Conservation (phyloP, 2,888 invertebrate genomes). For the Elysia crispata region DNA sequence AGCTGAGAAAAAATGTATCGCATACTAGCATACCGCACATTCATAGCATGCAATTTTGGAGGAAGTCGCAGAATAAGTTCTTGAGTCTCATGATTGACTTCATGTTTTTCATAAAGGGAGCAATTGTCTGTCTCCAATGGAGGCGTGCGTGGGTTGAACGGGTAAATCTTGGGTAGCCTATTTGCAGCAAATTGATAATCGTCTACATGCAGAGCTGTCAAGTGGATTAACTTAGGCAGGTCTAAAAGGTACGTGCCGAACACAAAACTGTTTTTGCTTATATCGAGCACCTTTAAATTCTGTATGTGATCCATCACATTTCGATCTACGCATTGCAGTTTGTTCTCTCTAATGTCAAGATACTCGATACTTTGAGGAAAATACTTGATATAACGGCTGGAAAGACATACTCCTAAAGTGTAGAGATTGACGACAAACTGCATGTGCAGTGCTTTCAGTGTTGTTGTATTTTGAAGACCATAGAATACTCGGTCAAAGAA, state of each 20-base stretch:
- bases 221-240: not conserved
- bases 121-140: not conserved
- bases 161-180: too few relatives aligned
- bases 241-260: slow-evolving; percentile 30
- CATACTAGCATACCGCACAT: not conserved
- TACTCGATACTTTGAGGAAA: slow-evolving; percentile 6
- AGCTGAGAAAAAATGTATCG: not conserved
- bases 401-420: slow-evolving; percentile 2
- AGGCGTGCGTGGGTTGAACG: too few relatives aligned
- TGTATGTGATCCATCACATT: not conserved
- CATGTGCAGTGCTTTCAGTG: not conserved
- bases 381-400: not conserved
- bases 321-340: slow-evolving; percentile 21
- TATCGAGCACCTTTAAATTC: not conserved
- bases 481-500: not conserved
- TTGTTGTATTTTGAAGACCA: not conserved
- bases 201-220: not conserved
- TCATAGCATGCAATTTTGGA: slow-evolving; percentile 27
- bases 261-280: slow-evolving; percentile 10
- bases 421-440: slow-evolving; percentile 9
- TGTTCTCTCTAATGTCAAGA: slow-evolving; percentile 6
- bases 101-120: not conserved
- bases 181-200: not conserved
- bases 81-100: not conserved
- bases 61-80: slow-evolving; percentile 3